Conservation (phyloP, 2,113 vertebrate species). For the Smithornis capensis region DNA sequence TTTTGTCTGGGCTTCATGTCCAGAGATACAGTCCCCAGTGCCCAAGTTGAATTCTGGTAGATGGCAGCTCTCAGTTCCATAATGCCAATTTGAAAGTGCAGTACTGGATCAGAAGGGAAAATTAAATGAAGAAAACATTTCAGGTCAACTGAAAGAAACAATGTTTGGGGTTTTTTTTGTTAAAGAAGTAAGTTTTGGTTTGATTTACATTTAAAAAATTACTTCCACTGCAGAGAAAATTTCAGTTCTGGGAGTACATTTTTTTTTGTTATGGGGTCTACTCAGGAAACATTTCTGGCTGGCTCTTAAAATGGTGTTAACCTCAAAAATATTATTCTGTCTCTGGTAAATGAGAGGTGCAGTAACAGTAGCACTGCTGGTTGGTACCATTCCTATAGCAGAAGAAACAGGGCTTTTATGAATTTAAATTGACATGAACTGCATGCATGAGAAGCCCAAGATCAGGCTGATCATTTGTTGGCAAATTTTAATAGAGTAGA, state of each 20-base stretch:
- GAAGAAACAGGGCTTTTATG: background rate
- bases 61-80: background rate
- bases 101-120: background rate
- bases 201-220: rapidly evolving
- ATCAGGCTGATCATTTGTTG: background rate
- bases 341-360: background rate
- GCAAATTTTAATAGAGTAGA: background rate
- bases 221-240: background rate
- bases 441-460: background rate
- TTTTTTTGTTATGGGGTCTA: background rate
- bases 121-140: background rate
- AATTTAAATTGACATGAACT: background rate
- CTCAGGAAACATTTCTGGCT: background rate
- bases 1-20: background rate
- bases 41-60: background rate
- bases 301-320: background rate
- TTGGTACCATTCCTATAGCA: background rate
- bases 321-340: background rate
- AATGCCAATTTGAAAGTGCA: background rate
- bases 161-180: too few relatives aligned
- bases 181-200: background rate
- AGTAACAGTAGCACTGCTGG: background rate
- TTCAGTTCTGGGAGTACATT: background rate
- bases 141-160: background rate
- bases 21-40: background rate